Conservation (phyloP, 2,113 vertebrate genomes). For the Muntiacus muntjak region DNA sequence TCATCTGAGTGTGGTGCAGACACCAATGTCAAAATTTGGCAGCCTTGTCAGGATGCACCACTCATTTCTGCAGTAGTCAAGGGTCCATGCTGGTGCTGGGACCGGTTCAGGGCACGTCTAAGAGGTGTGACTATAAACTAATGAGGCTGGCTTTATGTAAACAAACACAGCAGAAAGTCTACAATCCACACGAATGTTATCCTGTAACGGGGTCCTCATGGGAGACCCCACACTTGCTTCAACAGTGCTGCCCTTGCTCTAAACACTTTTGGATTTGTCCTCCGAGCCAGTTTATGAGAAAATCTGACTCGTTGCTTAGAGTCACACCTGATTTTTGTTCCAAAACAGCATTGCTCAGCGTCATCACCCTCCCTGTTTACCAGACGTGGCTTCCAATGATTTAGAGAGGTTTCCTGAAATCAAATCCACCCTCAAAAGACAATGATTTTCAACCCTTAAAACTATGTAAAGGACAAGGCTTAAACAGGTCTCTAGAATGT, state of each 20-base stretch:
- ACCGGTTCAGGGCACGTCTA: conserved; percentile 31
- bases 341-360: conserved; percentile 40
- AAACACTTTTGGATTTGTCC: conserved; percentile 61
- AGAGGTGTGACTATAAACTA: conserved; percentile 71
- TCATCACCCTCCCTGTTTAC: conserved; percentile 15
- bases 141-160: conserved; percentile 63
- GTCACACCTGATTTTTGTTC: conserved; percentile 63
- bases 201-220: conserved; percentile 44
- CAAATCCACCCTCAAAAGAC: conserved; percentile 35
- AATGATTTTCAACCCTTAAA: conserved; percentile 36
- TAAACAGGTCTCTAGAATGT: background rate
- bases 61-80: background rate
- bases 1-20: background rate
- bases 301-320: conserved; percentile 47
- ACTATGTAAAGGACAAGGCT: background rate
- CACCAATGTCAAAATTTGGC: background rate
- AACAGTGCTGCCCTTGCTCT: conserved; percentile 34
- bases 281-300: conserved; percentile 56
- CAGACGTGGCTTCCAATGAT: background rate
- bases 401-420: conserved; percentile 53
- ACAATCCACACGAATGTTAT: conserved; percentile 41
- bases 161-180: conserved; percentile 63
- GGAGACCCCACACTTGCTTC: conserved; percentile 50
- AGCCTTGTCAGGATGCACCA: conserved; percentile 14
- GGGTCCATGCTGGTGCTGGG: background rate